Base-by-base conservation (phyloP, 1,140 invertebrate genomes). In the Cydia amplana region DNA sequence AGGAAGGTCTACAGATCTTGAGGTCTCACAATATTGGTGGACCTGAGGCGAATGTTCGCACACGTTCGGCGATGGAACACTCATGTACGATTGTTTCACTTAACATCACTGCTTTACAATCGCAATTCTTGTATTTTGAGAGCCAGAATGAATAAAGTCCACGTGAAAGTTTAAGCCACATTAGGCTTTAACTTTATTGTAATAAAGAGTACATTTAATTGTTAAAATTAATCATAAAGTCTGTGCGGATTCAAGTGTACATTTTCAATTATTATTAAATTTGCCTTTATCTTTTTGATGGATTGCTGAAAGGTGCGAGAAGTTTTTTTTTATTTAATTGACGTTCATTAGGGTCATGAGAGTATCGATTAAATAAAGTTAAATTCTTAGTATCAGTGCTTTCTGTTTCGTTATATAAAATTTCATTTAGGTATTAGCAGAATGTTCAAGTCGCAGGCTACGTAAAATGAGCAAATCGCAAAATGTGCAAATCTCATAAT, bases 71-170 rank as follows among this genome's bases (percentile, higher is more conserved):
- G 4, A 51, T 51, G 12, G 1, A 51, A 14, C 49, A 46, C 4
- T 51, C n/a, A 51, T 46, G 1, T 1, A 18, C 49, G 7, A 6
- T 51, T 51, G 49, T 6, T 51, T 18, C 16, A 51, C 49, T 51
- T 51, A 51, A 51, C 16, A 51, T 51, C 49, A n/a, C 49, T 51
- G 49, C 6, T 51, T n/a, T 51, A 51, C n/a, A 51, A 51, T 51
- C 18, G 49, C 49, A 18, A 51, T 51, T 18, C 4, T 51, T 51
- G 16, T n/a, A n/a, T 51, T 49, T 51, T 51, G n/a, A 6, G 5
- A 51, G 2, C 3, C 49, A 51, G 12, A 51, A 51, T 4, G 49
- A 18, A n/a, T 18, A 1, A 51, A 16, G 46, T 16, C 4, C n/a
- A 18, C 7, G 2, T 18, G 14, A 51, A 51, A 4, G 16, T 51